Conservation (phyloP, 2,797 vertebrate species). For the Artibeus jamaicensis region DNA sequence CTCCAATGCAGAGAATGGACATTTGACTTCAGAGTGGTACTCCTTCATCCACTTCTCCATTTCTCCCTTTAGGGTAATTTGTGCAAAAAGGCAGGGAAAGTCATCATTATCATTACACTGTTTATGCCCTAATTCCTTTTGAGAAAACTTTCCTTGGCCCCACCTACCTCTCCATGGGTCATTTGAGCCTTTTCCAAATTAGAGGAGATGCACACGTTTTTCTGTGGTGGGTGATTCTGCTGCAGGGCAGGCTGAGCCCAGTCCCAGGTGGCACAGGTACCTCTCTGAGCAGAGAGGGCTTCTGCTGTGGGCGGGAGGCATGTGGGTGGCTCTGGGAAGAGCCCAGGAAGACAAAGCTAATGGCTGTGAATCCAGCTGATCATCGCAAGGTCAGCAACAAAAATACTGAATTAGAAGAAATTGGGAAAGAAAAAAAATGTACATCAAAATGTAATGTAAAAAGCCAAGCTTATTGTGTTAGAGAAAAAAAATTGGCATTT, state of each 20-base stretch:
- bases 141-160: slow-evolving; percentile 28
- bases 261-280: neutral
- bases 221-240: neutral
- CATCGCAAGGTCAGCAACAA: neutral
- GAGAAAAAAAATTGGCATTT: neutral
- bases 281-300: neutral
- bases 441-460: neutral
- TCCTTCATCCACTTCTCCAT: neutral
- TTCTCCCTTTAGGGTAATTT: slow-evolving; percentile 61
- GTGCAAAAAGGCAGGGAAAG: slow-evolving; percentile 55
- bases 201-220: neutral
- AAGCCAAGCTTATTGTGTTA: neutral
- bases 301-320: neutral
- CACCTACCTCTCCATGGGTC: slow-evolving; percentile 38
- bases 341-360: neutral
- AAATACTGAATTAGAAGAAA: neutral
- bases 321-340: neutral
- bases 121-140: slow-evolving; percentile 57
- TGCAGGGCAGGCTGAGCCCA: neutral
- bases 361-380: neutral
- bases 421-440: neutral
- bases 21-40: neutral
- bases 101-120: slow-evolving; percentile 44
- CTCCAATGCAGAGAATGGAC: neutral
- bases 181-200: slow-evolving; percentile 25